A percentile compares a stretch with the other conserved stretches of the same genome.
Conservation (phyloP, 1,140 invertebrate genomes). For the Drosophila gunungcola region DNA sequence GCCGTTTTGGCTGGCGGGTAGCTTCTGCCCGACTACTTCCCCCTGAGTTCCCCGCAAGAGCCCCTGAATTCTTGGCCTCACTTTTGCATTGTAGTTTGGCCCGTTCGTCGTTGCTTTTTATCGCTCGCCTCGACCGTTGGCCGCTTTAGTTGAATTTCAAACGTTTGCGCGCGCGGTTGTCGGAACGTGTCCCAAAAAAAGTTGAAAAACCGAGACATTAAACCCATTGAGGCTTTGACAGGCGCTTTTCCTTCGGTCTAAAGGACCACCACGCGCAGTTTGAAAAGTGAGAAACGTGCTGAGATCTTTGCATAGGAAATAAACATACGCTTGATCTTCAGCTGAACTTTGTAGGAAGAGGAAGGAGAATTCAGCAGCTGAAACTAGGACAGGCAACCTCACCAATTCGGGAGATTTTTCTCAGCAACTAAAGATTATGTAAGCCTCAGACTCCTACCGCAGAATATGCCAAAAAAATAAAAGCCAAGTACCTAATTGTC, state of each 20-base stretch:
- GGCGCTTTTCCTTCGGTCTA: slow-evolving; percentile 5
- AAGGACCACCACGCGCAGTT: slow-evolving; percentile 3
- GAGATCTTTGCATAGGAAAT: slow-evolving; percentile 2
- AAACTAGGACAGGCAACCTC: slow-evolving; percentile 37
- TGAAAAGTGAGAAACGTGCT: slow-evolving; percentile 42
- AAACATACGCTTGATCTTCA: slow-evolving; percentile 19
- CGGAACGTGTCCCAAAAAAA: slow-evolving; percentile 20
- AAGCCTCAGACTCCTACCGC: slow-evolving; percentile 16
- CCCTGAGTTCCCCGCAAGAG: background rate
- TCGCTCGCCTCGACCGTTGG: slow-evolving; percentile 56
- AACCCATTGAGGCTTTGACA: slow-evolving; percentile 20
- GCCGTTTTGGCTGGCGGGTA: slow-evolving; percentile 62
- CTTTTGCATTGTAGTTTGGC: slow-evolving; percentile 29
- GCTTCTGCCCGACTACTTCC: slow-evolving; percentile 67
- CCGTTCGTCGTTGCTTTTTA: slow-evolving; percentile 64
- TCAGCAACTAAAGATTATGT: slow-evolving; percentile 45
- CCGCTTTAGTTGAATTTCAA: slow-evolving; percentile 78
- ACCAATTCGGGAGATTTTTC: slow-evolving; percentile 23
- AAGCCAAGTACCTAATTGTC: slow-evolving; percentile 49
- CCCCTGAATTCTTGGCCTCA: slow-evolving; percentile 16
- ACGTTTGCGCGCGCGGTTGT: slow-evolving; percentile 75
- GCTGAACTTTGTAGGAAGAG: slow-evolving; percentile 10
- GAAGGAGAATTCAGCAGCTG: slow-evolving; percentile 1
- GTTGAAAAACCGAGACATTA: slow-evolving; percentile 14
- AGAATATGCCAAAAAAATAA: slow-evolving; percentile 26